phyloP scores from a whole-genome alignment of 2,888 invertebrate genomes.

The Heliothis peltigera region DNA sequence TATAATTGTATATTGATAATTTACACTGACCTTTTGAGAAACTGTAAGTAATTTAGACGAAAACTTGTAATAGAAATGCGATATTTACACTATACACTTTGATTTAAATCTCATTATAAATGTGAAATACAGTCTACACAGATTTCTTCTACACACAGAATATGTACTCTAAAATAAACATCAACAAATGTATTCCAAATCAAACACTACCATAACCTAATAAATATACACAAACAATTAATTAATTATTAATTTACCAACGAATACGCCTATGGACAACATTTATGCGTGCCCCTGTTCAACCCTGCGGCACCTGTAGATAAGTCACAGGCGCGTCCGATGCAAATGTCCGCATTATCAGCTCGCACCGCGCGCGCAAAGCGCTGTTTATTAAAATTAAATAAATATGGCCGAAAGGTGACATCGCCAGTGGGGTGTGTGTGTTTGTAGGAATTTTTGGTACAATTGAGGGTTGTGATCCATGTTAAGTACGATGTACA shows the following conservation, averaged over 20 bases:
- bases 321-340: slow-evolving; percentile 78
- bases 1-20: too few relatives aligned
- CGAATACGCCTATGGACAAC: neutral
- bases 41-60: too few relatives aligned
- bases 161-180: too few relatives aligned
- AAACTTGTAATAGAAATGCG: too few relatives aligned
- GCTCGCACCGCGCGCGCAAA: slow-evolving; percentile 78
- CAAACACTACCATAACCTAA: too few relatives aligned
- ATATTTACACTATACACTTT: too few relatives aligned
- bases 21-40: too few relatives aligned
- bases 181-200: too few relatives aligned
- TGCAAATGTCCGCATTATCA: slow-evolving; percentile 85
- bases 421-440: slow-evolving; percentile 27
- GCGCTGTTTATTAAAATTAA: slow-evolving; percentile 87
- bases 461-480: neutral
- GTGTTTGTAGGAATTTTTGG: neutral
- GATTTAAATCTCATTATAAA: too few relatives aligned
- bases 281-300: neutral
- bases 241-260: too few relatives aligned
- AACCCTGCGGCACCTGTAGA: slow-evolving; percentile 73
- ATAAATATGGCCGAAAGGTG: slow-evolving; percentile 77
- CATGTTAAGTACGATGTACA: neutral
- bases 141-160: too few relatives aligned
- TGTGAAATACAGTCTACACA: too few relatives aligned
- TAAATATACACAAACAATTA: neutral